These are phyloP conservation scores for Agrotis segetum DNA, from an alignment of 2,888 invertebrate genomes.

Conservation along the genomic window DNA sequence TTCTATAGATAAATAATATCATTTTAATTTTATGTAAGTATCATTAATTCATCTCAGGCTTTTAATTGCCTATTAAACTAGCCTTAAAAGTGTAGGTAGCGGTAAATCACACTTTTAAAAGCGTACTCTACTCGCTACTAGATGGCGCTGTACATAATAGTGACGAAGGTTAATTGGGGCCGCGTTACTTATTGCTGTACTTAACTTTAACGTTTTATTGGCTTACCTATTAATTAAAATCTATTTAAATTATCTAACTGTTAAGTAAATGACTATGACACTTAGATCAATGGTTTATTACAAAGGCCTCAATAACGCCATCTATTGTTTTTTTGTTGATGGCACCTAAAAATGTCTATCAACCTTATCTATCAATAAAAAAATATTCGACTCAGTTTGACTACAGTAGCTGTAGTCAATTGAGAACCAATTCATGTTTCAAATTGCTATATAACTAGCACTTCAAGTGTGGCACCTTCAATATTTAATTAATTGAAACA, in stretches of 20 bases:
- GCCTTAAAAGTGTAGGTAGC: not conserved
- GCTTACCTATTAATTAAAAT: not conserved
- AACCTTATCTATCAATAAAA: not conserved
- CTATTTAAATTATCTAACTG: slow-evolving; percentile 7
- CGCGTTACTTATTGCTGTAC: not conserved
- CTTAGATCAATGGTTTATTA: slow-evolving; percentile 4
- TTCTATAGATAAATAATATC: not conserved
- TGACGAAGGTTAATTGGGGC: not conserved
- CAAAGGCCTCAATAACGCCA: not conserved
- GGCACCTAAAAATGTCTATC: not conserved
- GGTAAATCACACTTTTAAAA: not conserved
- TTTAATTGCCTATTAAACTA: slow-evolving; percentile 15
- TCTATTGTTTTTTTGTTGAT: not conserved
- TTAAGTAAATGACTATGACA: not conserved
- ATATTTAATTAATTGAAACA: not conserved
- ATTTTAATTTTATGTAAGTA: slow-evolving; percentile 12
- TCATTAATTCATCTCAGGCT: not conserved
- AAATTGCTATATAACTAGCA: not conserved
- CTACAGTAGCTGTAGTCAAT: not conserved
- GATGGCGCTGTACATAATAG: slow-evolving; percentile 39
- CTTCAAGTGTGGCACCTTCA: not conserved
- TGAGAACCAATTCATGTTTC: not conserved
- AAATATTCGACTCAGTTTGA: not conserved
- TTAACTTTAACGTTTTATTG: not conserved
- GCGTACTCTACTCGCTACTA: slow-evolving; percentile 35